These are phyloP conservation scores for Perca flavescens DNA, from an alignment of 2,113 vertebrate species.

Conservation along the genomic window DNA sequence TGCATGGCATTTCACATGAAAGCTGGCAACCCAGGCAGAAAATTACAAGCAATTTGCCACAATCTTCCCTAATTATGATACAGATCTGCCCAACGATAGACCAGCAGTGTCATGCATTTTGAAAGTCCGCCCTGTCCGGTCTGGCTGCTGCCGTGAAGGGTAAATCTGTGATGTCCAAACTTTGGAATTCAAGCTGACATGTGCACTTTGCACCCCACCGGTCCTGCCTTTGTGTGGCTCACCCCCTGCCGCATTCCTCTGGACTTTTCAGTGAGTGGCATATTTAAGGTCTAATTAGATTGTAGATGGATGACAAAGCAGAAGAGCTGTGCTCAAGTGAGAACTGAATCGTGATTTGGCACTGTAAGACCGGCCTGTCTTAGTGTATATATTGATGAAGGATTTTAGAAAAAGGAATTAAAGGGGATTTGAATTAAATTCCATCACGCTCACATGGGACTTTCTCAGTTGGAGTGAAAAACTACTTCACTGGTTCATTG, in stretches of 20 bases:
- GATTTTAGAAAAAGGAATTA: slow-evolving; percentile 19
- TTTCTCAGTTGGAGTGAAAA: slow-evolving; percentile 60
- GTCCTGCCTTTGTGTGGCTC: slow-evolving; percentile 61
- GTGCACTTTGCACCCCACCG: slow-evolving; percentile 74
- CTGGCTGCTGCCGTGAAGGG: slow-evolving; percentile 45
- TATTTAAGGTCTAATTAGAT: slow-evolving; percentile 68
- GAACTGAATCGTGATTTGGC: slow-evolving; percentile 25
- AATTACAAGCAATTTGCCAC: slow-evolving; percentile 77
- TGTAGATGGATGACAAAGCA: slow-evolving; percentile 67
- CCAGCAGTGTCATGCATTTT: slow-evolving; percentile 64
- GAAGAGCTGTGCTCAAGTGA: slow-evolving; percentile 30
- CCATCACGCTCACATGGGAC: slow-evolving; percentile 10
- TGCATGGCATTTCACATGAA: slow-evolving; percentile 69
- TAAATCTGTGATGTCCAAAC: slow-evolving; percentile 73
- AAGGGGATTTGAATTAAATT: slow-evolving; percentile 50
- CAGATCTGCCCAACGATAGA: slow-evolving; percentile 75
- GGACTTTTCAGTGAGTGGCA: slow-evolving; percentile 57
- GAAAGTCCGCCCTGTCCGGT: slow-evolving; percentile 55
- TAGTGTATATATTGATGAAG: not conserved
- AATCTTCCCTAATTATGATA: slow-evolving; percentile 80
- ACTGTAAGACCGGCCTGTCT: not conserved
- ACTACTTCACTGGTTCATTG: slow-evolving; percentile 33
- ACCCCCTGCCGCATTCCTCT: slow-evolving; percentile 58
- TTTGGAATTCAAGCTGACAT: slow-evolving; percentile 78
- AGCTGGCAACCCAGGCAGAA: slow-evolving; percentile 73